Base-by-base conservation (phyloP, 2,797 vertebrate genomes). In the Bradypus variegatus region DNA sequence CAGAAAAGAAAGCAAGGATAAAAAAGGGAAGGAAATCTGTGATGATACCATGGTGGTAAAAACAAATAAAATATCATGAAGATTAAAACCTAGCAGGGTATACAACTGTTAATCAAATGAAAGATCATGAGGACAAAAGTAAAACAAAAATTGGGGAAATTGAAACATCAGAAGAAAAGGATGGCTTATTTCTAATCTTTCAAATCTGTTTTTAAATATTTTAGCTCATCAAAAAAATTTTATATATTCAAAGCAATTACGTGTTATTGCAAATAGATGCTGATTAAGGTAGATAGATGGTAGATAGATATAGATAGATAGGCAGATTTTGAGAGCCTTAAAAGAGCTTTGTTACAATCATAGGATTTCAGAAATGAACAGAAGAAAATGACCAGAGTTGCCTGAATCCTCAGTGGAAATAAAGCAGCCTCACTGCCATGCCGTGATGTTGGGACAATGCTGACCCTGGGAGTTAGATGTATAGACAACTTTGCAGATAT, bases 241-340 rank as follows among this genome's bases (percentile, higher is more conserved):
- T n/a, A 60, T 27, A 87, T 65, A 90, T 73, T 86, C 31, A 94
- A 86, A 92, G 38, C 87, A 89, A 77, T 80, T 65, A 25, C 16
- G 62, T 86, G 48, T 2, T 65, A 38, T 58, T 82, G 15, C n/a
- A 94, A 4, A 60, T 6, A 50, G 5, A 67, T 36, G 31, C n/a
- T 62, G 27, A 64, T 64, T 3, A 45, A 69, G 38, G 48, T 45
- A 65, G 1, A 36, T 25, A 67, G 31, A 72, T 69, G 33, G 18
- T 55, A 55, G 55, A 55, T 19, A 55, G 55, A 19, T 19, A 14
- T 23, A n/a, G 48, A 58, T 36, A 62, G 6, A 38, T 33, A 41
- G 25, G 62, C 16, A 73, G n/a, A 91, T 31, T 88, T 92, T 75
- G 78, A 60, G 70, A 88, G 11, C 12, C n/a, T 76, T 79, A 50